These are phyloP conservation scores for Cuculus canorus DNA, from an alignment of 2,797 vertebrate species.

Conservation along the genomic window DNA sequence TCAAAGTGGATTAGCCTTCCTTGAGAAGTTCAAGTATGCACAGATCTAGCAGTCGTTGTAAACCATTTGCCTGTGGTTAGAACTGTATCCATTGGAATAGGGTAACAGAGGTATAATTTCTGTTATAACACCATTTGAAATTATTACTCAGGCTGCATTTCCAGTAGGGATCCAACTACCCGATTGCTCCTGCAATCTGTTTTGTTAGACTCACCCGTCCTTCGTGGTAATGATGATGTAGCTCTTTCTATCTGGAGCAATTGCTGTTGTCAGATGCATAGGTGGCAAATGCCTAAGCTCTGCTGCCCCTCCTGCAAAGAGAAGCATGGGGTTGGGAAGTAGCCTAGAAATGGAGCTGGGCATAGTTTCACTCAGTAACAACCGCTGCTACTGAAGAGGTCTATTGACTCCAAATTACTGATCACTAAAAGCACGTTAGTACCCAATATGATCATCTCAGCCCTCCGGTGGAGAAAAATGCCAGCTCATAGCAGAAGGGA, in stretches of 20 bases:
- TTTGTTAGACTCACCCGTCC: conserved; percentile 25
- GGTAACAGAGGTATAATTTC: conserved; percentile 20
- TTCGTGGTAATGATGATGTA: conserved; percentile 31
- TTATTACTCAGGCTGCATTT: conserved; percentile 34
- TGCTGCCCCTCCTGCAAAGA: conserved; percentile 7
- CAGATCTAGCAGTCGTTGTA: not conserved
- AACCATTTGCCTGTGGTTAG: not conserved
- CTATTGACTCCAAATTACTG: conserved; percentile 34
- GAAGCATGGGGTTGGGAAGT: not conserved
- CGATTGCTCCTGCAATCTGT: not conserved
- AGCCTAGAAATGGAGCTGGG: not conserved
- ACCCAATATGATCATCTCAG: not conserved
- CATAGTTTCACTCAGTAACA: not conserved
- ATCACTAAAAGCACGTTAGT: conserved; percentile 18
- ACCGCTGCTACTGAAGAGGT: not conserved
- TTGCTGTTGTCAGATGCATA: conserved; percentile 1
- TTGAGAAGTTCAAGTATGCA: not conserved
- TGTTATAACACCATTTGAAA: conserved; percentile 14
- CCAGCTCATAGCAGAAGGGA: not conserved
- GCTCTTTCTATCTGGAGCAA: conserved; percentile 47
- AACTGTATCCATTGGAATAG: not conserved
- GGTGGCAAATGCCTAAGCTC: not conserved
- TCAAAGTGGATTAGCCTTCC: conserved; percentile 19
- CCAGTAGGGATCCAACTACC: conserved; percentile 46
- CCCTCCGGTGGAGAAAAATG: not conserved